Conservation (phyloP, 2,113 vertebrate genomes). For the Maccullochella peelii region DNA sequence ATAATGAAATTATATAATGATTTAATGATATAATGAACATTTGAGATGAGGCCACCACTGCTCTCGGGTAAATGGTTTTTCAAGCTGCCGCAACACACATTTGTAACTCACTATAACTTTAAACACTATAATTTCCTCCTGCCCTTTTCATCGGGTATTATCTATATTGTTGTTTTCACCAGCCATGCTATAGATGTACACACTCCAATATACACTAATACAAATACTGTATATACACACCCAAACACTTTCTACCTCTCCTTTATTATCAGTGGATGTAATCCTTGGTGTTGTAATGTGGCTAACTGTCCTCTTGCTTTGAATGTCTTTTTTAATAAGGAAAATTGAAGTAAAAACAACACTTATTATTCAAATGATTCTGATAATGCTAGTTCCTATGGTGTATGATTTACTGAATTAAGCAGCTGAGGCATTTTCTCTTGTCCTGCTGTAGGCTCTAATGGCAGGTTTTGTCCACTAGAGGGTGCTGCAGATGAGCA, state of each 20-base stretch:
- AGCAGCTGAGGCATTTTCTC: background rate
- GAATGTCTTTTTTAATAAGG: background rate
- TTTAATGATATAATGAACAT: background rate
- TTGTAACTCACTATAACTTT: background rate
- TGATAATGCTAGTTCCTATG: background rate
- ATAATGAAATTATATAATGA: background rate
- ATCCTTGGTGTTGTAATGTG: background rate
- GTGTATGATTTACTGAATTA: background rate
- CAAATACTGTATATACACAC: background rate
- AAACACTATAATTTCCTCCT: background rate
- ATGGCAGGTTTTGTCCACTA: constrained; percentile 53
- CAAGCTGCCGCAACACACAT: background rate
- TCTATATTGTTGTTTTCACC: background rate
- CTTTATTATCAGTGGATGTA: background rate
- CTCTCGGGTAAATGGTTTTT: background rate
- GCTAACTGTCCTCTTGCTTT: background rate
- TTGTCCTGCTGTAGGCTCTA: background rate
- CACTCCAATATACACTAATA: background rate
- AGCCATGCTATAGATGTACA: background rate
- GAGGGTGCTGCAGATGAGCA: constrained; percentile 72
- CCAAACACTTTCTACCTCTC: background rate
- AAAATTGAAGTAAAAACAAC: background rate
- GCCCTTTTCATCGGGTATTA: background rate
- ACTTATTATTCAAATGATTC: too few species aligned
- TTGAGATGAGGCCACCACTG: background rate